Evolutionary conservation across 2,888 invertebrate species (phyloP).

Genomic region (Microctonus brassicae): DNA sequence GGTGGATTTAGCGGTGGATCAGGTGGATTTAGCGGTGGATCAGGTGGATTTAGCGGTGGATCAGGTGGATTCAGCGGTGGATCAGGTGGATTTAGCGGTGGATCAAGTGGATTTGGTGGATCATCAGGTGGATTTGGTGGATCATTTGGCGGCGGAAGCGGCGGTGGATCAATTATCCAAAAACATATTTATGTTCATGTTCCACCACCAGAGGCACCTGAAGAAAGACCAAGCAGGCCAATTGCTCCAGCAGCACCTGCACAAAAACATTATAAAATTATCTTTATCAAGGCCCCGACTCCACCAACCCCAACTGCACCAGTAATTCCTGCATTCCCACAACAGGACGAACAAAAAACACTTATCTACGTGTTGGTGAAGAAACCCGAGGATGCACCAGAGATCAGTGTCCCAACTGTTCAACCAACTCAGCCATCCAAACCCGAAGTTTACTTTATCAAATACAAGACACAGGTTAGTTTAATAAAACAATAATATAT

Average conservation of each 20-base stretch:
- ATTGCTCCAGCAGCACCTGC: conserved; percentile 79
- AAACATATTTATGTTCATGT: conserved; percentile 93
- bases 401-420: conserved; percentile 82
- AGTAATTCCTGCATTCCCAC: conserved; percentile 80
- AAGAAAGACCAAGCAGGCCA: conserved; percentile 77
- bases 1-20: conserved; percentile 46
- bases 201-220: conserved; percentile 86
- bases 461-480: conserved; percentile 79
- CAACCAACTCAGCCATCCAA: conserved; percentile 88
- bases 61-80: conserved; percentile 41
- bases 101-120: too few relatives aligned
- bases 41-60: conserved; percentile 45
- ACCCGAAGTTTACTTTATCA: conserved; percentile 92
- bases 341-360: conserved; percentile 89
- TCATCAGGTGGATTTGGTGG: conserved; percentile 31
- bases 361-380: conserved; percentile 90
- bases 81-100: conserved; percentile 26
- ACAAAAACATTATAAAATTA: conserved; percentile 92
- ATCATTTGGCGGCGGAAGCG: conserved; percentile 34
- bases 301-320: conserved; percentile 86
- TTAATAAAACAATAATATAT: background rate
- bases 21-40: conserved; percentile 67
- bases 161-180: conserved; percentile 78
- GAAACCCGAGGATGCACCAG: conserved; percentile 88
- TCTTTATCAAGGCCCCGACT: conserved; percentile 92